These are phyloP conservation scores for Dinocampus coccinellae DNA, from an alignment of 2,888 invertebrate genomes.

Conservation along the genomic window DNA sequence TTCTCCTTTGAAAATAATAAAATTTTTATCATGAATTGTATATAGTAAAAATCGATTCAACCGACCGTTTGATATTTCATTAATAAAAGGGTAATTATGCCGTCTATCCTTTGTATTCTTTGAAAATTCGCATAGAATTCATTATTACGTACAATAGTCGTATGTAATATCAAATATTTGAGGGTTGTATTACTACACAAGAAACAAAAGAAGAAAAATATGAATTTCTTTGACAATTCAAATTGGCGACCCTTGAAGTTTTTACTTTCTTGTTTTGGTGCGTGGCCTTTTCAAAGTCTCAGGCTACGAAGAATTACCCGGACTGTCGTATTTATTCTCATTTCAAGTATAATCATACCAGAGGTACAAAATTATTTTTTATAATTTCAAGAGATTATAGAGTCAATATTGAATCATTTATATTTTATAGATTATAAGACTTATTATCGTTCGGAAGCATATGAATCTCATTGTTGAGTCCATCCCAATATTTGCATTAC, in stretches of 20 bases:
- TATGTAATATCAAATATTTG: not conserved
- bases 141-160: not conserved
- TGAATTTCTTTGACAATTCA: conserved; percentile 25
- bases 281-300: conserved; percentile 29
- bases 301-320: not conserved
- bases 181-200: too few species aligned
- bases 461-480: conserved; percentile 14
- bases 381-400: too few species aligned
- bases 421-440: conserved; percentile 12
- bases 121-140: not conserved
- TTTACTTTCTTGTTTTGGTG: conserved; percentile 29
- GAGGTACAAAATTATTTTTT: conserved; percentile 17
- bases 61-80: not conserved
- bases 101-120: not conserved
- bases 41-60: not conserved
- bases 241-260: conserved; percentile 26
- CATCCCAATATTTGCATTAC: conserved; percentile 21
- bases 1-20: not conserved
- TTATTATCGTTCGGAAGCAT: conserved; percentile 11
- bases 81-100: conserved; percentile 11
- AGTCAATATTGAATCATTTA: not conserved
- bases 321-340: not conserved
- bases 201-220: not conserved
- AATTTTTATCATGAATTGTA: not conserved
- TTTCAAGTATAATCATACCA: conserved; percentile 25